Evolutionary conservation across 2,888 invertebrate species (phyloP).

Genomic region (Ptychoptera albimana): DNA sequence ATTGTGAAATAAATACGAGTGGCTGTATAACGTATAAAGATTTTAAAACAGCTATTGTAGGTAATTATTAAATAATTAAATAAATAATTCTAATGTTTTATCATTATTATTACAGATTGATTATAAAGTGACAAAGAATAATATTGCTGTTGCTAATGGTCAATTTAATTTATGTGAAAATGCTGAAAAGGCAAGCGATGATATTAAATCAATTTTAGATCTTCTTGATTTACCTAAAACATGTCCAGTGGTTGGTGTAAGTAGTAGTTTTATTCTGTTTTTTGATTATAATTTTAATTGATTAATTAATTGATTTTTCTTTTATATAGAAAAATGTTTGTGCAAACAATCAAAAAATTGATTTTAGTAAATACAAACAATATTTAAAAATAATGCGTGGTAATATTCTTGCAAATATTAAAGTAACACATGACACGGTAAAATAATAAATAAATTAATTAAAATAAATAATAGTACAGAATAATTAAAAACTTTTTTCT

Average conservation of each 20-base stretch:
- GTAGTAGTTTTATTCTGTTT: too few species aligned
- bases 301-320: too few species aligned
- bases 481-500: too few species aligned
- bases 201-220: slow-evolving; percentile 21
- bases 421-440: too few species aligned
- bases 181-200: slow-evolving; percentile 15
- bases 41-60: slow-evolving; percentile 21
- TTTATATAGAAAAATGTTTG: too few species aligned
- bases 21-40: slow-evolving; percentile 30
- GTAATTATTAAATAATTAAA: not conserved
- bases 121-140: slow-evolving; percentile 29
- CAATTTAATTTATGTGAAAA: slow-evolving; percentile 28
- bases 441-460: too few species aligned
- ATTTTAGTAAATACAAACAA: too few species aligned
- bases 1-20: slow-evolving; percentile 29
- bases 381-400: too few species aligned
- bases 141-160: slow-evolving; percentile 28
- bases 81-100: not conserved
- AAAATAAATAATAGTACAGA: too few species aligned
- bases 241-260: slow-evolving; percentile 30
- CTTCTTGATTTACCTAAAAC: slow-evolving; percentile 27
- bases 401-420: too few species aligned
- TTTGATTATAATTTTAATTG: too few species aligned
- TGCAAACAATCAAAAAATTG: too few species aligned
- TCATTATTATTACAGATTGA: slow-evolving; percentile 15